phyloP scores from a whole-genome alignment of 2,797 vertebrate species.

The Myioborus miniatus region DNA sequence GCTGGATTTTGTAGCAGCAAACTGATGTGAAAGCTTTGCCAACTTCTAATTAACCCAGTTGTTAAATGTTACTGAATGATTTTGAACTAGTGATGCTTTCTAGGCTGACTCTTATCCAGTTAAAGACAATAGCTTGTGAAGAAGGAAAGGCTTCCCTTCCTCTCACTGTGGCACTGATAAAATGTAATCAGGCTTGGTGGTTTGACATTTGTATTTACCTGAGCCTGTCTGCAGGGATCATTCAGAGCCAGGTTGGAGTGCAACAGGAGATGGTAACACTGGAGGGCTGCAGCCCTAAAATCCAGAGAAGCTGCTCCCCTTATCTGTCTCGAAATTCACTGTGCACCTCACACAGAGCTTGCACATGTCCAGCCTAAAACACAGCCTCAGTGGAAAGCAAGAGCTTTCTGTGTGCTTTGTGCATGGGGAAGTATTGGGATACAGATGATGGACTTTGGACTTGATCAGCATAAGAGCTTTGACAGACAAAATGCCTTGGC shows the following conservation, averaged over 20 bases:
- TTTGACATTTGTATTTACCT: not conserved
- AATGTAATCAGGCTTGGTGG: not conserved
- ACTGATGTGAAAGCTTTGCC: constrained; percentile 14
- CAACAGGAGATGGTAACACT: not conserved
- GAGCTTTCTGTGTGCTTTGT: not conserved
- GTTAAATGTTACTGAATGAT: not conserved
- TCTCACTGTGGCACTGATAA: not conserved
- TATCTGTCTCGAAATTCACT: not conserved
- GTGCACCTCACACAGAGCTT: not conserved
- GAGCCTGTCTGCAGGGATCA: not conserved
- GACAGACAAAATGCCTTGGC: not conserved
- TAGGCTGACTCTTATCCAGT: not conserved
- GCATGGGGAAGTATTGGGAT: not conserved
- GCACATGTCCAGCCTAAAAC: not conserved
- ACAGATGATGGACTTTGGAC: not conserved
- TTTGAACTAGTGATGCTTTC: not conserved
- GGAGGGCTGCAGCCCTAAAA: not conserved
- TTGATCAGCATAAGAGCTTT: not conserved
- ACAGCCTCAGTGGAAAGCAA: not conserved
- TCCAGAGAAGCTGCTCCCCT: not conserved
- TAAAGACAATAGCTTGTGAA: not conserved
- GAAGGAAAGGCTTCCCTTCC: not conserved
- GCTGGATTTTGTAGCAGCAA: not conserved
- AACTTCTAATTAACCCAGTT: not conserved
- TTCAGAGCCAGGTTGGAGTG: not conserved